A percentile compares a stretch with the other conserved stretches of the same genome.
phyloP scores from a whole-genome alignment of 2,888 invertebrate genomes.

The Xanthorhoe designata region DNA sequence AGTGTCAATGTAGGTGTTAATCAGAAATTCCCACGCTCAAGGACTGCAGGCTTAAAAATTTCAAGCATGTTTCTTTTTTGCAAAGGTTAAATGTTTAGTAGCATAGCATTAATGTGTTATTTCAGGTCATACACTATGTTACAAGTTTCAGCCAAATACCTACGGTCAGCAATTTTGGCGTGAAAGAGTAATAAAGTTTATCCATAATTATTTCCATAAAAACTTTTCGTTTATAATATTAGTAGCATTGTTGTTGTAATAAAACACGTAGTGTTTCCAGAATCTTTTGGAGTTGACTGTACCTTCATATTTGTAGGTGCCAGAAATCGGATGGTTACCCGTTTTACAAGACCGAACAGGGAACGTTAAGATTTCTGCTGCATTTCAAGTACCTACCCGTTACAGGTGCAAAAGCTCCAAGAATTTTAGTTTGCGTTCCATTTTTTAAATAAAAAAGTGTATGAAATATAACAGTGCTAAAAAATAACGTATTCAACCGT shows the following conservation, averaged over 20 bases:
- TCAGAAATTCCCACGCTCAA: too few relatives aligned
- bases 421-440: constrained; percentile 11
- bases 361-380: constrained; percentile 24
- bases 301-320: constrained; percentile 12
- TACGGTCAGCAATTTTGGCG: too few relatives aligned
- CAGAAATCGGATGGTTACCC: constrained; percentile 23
- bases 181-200: too few relatives aligned
- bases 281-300: background rate
- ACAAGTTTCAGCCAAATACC: too few relatives aligned
- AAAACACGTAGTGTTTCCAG: background rate
- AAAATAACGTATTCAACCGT: background rate
- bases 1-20: too few relatives aligned
- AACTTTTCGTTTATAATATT: too few relatives aligned
- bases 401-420: constrained; percentile 20
- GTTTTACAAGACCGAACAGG: constrained; percentile 25
- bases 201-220: too few relatives aligned
- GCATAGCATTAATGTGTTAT: too few relatives aligned
- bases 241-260: background rate
- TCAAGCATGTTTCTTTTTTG: too few relatives aligned
- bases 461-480: background rate
- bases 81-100: too few relatives aligned
- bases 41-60: too few relatives aligned
- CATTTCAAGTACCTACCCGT: constrained; percentile 26
- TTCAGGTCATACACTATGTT: too few relatives aligned
- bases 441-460: background rate